Percentiles rank a stretch among this genome's conserved stretches.
Evolutionary conservation across 2,113 vertebrate species (phyloP).

Genomic region (Sus scrofa): DNA sequence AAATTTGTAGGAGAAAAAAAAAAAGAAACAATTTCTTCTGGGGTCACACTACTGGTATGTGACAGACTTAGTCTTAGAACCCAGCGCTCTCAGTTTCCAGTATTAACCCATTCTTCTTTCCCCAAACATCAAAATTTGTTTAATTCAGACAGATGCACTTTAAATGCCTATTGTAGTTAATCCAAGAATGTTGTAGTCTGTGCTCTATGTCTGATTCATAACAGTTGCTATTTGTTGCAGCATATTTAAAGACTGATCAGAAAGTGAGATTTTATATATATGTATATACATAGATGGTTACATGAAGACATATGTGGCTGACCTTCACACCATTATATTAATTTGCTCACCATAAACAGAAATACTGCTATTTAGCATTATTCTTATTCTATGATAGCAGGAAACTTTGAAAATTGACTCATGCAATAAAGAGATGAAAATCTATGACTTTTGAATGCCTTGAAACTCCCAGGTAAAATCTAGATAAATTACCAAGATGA

Average conservation of each 20-base stretch:
- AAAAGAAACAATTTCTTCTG: background rate
- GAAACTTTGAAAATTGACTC: constrained; percentile 28
- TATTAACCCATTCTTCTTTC: background rate
- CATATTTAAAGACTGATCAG: background rate
- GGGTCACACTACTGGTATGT: background rate
- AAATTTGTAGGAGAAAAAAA: background rate
- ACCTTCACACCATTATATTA: background rate
- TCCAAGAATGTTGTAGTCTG: background rate
- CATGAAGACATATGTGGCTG: background rate
- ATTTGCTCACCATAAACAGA: background rate
- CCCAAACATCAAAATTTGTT: background rate
- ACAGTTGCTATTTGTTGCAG: constrained; percentile 20
- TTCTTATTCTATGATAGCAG: background rate
- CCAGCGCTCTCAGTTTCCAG: background rate
- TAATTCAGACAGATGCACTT: background rate
- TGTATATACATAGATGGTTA: background rate
- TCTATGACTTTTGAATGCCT: background rate
- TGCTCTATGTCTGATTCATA: background rate
- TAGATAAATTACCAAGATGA: background rate
- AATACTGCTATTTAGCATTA: background rate
- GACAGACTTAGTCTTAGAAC: background rate
- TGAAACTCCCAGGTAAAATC: background rate
- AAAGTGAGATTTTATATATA: background rate
- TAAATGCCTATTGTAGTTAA: background rate
- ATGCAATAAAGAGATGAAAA: background rate